Evolutionary conservation across 2,797 vertebrate genomes (phyloP).

Genomic region (Pangasius larnaudii): DNA sequence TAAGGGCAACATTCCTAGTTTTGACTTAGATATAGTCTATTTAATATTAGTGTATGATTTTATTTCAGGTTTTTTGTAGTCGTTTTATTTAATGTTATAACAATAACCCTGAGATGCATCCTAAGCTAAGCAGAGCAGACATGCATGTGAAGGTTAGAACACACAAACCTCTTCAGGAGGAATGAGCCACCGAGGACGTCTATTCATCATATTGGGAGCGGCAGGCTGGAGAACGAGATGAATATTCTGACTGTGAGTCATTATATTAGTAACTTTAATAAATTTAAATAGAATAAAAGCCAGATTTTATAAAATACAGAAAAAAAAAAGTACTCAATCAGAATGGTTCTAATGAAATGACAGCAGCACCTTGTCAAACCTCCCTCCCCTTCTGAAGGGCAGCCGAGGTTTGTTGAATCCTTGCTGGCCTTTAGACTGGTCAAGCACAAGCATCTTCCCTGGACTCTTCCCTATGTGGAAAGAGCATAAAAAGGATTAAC

Average conservation of each 20-base stretch:
- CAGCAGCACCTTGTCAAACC: constrained; percentile 86
- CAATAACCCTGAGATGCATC: neutral
- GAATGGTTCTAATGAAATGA: neutral
- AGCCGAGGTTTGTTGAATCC: constrained; percentile 79
- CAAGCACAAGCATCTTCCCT: constrained; percentile 80
- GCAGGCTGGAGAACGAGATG: constrained; percentile 61
- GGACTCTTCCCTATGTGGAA: constrained; percentile 80
- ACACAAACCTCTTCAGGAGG: constrained; percentile 76
- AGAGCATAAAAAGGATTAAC: neutral
- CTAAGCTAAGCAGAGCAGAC: neutral
- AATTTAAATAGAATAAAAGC: neutral
- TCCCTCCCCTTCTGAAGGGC: constrained; percentile 85
- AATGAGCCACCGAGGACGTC: constrained; percentile 75
- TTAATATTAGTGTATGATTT: neutral
- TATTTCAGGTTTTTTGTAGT: neutral
- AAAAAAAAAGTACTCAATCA: neutral
- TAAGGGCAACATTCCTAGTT: neutral
- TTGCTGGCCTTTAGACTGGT: constrained; percentile 83
- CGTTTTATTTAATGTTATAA: neutral
- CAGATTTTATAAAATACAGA: neutral
- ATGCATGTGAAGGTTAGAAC: neutral
- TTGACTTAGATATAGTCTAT: neutral
- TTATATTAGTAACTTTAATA: neutral
- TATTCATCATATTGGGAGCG: constrained; percentile 69
- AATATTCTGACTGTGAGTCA: neutral